Base-by-base conservation (phyloP, 2,797 vertebrate species). In the Hippocampus kuda region DNA sequence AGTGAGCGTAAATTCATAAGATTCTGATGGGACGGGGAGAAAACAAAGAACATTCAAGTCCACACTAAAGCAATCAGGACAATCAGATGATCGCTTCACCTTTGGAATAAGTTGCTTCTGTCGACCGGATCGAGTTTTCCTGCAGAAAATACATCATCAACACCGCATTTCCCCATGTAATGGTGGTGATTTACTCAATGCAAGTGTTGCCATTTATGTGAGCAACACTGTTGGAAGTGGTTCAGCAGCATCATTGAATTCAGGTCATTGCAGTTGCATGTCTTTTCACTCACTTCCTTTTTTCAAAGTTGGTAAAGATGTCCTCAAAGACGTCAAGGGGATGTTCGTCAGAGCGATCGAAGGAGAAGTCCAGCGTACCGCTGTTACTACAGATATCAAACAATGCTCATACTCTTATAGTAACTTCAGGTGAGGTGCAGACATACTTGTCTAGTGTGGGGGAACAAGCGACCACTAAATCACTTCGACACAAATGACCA, bases 71-170 rank as follows among this genome's bases (percentile, higher is more conserved):
- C 16, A 61, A 34, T 34, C 8, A 11, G 15, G 30, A 61, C 24
- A 27, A 59, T 6, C 8, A 41, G 16, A 68, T 2, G 1, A 59
- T 30, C n/a, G 16, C 15, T 57, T 70, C 68, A 98, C 97, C 95
- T 97, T 99, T 13, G 96, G 97, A 83, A 98, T 95, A 76, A 93
- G 83, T 91, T 98, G 96, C 88, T 98, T 99, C 80, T 93, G 92
- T 81, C 91, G 93, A 76, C 84, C 82, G 70, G 88, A 78, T 91
- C 83, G 92, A 80, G 73, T 95, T 86, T 91, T 98, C 90, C 97
- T 98, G 89, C 83, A 79, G 76, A 62, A 72, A 64, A 71, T 3
- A 69, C 13, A 8, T 68, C 13, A 70, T 61, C 0, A 69, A n/a
- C 2, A 53, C 2, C 49, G 20, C 49, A 18, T 49, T 20, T 49